Evolutionary conservation across 2,888 invertebrate genomes (phyloP), one percentile per base, ranked within the genome.

Genomic region (Drosophila fungiperda): DNA sequence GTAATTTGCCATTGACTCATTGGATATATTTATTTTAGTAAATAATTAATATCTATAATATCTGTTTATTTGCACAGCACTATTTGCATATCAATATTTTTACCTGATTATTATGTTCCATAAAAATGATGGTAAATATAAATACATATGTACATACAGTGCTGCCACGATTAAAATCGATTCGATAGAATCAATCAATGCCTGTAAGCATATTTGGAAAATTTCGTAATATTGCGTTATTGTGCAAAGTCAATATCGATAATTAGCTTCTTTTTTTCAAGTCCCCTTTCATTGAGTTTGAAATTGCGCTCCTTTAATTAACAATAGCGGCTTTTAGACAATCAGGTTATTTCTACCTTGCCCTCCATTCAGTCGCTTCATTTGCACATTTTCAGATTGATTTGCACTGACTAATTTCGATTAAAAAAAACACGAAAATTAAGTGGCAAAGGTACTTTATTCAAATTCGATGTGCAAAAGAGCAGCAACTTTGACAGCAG

Each of bases 401-500:
- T 78, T 76, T 64, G 74, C 76, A 73, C 59, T 68, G 57, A 35
- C 67, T 58, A 67, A 60, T 67, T 50, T 17, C 23, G 38, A n/a
- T 57, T 64, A 8, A 15, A 45, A 45, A 20, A 45, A 42, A 42
- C n/a, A 17, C 17, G 9, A 38, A 1, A n/a, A 9, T 40, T 12
- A 15, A 48, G 62, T 70, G 55, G 60, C 63, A 63, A 78, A 38
- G 48, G 59, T 50, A 36, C 65, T 65, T 48, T 50, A 77, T 80
- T 80, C 63, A 78, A 78, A 80, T 67, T 42, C 29, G 29, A 49
- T 38, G 65, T 62, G 61, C 68, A 55, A 77, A 81, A 73, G 71
- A 81, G 64, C 78, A 68, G 52, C 61, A 73, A 82, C 82, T 87
- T 75, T 84, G 88, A 82, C 82, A 26, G 54, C 42, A 29, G 49